phyloP scores from a whole-genome alignment of 1,140 invertebrate species.

The Drosophila lacertosa region DNA sequence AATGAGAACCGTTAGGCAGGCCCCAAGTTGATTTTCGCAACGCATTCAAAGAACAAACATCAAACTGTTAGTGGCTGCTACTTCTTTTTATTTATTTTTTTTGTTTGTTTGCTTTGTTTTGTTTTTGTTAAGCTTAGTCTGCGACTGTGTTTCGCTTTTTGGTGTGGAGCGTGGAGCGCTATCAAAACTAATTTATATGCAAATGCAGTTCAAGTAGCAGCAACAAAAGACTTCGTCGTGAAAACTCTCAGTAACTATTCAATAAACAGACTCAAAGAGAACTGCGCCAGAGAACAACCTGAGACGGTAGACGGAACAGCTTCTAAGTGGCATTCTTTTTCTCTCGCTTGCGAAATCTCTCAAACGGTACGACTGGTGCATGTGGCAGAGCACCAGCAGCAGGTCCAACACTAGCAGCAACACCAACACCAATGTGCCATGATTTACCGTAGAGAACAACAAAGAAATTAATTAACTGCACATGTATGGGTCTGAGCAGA shows the following conservation, averaged over 20 bases:
- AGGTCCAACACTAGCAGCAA: slow-evolving; percentile 18
- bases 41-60: slow-evolving; percentile 77
- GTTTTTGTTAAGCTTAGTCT: slow-evolving; percentile 6
- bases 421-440: slow-evolving; percentile 62
- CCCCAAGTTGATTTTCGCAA: slow-evolving; percentile 55
- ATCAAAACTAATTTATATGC: slow-evolving; percentile 82
- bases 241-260: slow-evolving; percentile 36
- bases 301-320: slow-evolving; percentile 3
- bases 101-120: too few species aligned
- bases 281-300: slow-evolving; percentile 25
- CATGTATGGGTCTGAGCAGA: slow-evolving; percentile 50
- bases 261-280: slow-evolving; percentile 56
- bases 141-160: slow-evolving; percentile 7
- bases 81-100: neutral
- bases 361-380: slow-evolving; percentile 29
- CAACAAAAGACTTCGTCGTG: slow-evolving; percentile 50
- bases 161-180: slow-evolving; percentile 44
- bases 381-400: slow-evolving; percentile 22
- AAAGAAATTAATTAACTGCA: slow-evolving; percentile 82
- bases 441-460: slow-evolving; percentile 82
- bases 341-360: slow-evolving; percentile 44
- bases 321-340: slow-evolving; percentile 28
- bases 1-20: slow-evolving; percentile 74
- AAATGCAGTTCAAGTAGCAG: slow-evolving; percentile 80
- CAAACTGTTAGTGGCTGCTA: slow-evolving; percentile 55